Evolutionary conservation across 2,113 vertebrate species (phyloP).

Genomic region (Laticauda colubrina): DNA sequence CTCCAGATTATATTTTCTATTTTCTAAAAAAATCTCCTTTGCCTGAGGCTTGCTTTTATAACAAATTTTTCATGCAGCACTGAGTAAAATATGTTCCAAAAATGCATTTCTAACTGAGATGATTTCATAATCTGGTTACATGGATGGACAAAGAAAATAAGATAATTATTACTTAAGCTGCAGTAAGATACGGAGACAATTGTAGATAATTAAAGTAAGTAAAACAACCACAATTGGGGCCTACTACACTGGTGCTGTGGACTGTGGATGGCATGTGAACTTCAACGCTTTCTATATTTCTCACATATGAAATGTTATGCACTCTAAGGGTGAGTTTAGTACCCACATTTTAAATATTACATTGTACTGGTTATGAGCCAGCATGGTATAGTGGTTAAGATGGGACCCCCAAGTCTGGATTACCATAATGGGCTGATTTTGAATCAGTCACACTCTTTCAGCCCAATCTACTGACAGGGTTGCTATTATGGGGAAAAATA

Average conservation of each 20-base stretch:
- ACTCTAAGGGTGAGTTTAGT: neutral
- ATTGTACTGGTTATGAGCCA: neutral
- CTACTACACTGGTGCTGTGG: neutral
- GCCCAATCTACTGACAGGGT: neutral
- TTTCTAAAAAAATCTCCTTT: neutral
- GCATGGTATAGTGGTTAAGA: neutral
- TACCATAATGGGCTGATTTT: neutral
- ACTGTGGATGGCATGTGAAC: neutral
- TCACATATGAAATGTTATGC: neutral
- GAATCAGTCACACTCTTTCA: neutral
- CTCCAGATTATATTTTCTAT: neutral
- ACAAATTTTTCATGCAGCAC: neutral
- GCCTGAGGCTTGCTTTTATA: neutral
- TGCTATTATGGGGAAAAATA: neutral
- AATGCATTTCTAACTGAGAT: neutral
- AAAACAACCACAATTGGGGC: neutral
- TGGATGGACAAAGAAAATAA: neutral
- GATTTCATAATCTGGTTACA: neutral
- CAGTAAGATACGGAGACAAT: neutral
- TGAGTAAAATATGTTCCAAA: neutral
- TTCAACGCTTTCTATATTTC: neutral
- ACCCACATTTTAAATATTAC: neutral
- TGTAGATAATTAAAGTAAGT: neutral
- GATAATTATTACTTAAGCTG: neutral
- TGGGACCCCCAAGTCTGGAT: neutral